These are phyloP conservation scores for Athrips mouffetella DNA, from an alignment of 2,888 invertebrate species.

Conservation along the genomic window DNA sequence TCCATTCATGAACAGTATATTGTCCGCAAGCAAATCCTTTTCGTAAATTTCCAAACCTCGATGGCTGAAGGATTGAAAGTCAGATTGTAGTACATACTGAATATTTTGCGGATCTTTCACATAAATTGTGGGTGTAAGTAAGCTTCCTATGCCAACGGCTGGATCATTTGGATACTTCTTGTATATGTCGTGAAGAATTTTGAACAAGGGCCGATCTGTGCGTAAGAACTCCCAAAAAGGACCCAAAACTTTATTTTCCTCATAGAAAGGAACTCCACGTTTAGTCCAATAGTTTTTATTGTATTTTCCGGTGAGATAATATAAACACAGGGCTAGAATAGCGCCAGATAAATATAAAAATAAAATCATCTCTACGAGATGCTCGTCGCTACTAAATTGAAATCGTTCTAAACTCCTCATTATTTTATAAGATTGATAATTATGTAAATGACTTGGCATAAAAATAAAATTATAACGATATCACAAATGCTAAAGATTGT, in stretches of 20 bases:
- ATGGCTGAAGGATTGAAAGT: conserved; percentile 34
- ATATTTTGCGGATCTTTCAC: conserved; percentile 34
- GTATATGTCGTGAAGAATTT: conserved; percentile 43
- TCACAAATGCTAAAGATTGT: no score
- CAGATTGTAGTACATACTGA: conserved; percentile 30
- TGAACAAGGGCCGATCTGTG: conserved; percentile 37
- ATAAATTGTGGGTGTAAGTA: conserved; percentile 28
- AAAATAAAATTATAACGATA: no score
- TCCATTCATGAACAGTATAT: conserved; percentile 29
- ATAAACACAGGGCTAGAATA: conserved; percentile 21
- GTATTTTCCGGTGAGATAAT: conserved; percentile 36
- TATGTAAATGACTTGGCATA: no score
- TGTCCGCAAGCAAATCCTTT: conserved; percentile 29
- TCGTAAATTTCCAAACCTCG: conserved; percentile 26
- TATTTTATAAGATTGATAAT: no score
- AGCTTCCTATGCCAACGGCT: conserved; percentile 41
- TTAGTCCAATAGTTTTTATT: conserved; percentile 51
- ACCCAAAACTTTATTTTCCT: conserved; percentile 38
- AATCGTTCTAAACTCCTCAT: no score
- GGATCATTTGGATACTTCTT: conserved; percentile 40
- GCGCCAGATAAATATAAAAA: conserved; percentile 15
- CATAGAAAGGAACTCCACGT: conserved; percentile 43
- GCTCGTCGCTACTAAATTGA: no score
- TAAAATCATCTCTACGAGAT: no score
- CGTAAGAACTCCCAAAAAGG: conserved; percentile 40